Evolutionary conservation across 2,888 invertebrate genomes (phyloP), one percentile per base, ranked within the genome.

Genomic region (Tiliacea aurago): DNA sequence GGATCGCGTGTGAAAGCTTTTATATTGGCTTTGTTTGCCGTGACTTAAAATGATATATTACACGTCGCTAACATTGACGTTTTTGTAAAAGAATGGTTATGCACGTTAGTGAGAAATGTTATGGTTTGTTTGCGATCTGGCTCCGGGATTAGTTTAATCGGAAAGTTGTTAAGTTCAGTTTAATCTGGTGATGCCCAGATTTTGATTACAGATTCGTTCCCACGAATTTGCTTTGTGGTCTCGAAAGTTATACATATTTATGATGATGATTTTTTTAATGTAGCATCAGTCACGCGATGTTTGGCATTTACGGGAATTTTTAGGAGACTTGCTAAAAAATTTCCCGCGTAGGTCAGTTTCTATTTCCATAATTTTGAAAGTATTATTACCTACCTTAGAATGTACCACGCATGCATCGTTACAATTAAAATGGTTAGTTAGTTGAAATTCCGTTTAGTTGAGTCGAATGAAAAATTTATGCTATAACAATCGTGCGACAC

Each of bases 41-140:
- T 94, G 93, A 95, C 95, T 95, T 95, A 94, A 94, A 95, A 95
- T 96, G 95, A 95, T 95, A 95, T 95, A 96, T 96, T 93, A 93
- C 93, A 92, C 84, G 95, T 95, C 94, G 92, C 89, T 91, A 91
- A 94, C 94, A 95, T 93, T 95, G 95, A 93, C 93, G 90, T 94
- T 94, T 93, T 89, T 89, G 92, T 92, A 88, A 92, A 93, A 93
- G 93, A 93, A 94, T 92, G 88, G 92, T 90, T 91, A 91, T 91
- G 92, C 91, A 90, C 91, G 90, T 90, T 88, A 89, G 90, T 90
- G 90, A 90, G 89, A 90, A 91, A 90, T 90, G 88, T 92, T 90
- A 91, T 88, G 90, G 92, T 91, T 91, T 94, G 90, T 94, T 95
- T 93, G 91, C 89, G 89, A 87, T 88, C 89, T 76, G 84, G 75